A percentile compares a stretch with the other conserved stretches of the same genome.
Evolutionary conservation across 2,888 invertebrate genomes (phyloP).

Genomic region (Apamea crenata): DNA sequence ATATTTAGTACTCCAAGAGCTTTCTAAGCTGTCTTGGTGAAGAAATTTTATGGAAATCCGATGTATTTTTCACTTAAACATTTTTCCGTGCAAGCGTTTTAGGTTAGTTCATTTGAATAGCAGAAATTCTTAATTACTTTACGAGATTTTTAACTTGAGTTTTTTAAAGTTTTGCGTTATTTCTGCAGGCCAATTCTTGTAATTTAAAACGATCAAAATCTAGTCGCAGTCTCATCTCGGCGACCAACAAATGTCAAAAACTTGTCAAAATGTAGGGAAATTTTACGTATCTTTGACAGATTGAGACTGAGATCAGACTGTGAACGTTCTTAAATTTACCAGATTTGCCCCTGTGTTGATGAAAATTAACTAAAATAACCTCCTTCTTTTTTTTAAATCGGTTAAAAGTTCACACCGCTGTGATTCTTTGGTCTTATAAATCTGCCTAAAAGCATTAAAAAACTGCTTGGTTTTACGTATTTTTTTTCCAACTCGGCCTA

Average conservation of each 20-base stretch:
- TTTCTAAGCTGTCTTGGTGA: slow-evolving; percentile 39
- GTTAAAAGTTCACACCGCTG: background rate
- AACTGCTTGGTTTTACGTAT: background rate
- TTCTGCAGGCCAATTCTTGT: too few species aligned
- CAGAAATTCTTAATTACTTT: background rate
- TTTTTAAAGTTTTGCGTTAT: background rate
- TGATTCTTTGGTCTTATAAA: background rate
- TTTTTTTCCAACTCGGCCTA: background rate
- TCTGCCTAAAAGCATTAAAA: background rate
- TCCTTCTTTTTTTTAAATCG: too few species aligned
- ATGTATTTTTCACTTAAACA: slow-evolving; percentile 42
- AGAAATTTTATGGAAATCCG: slow-evolving; percentile 50
- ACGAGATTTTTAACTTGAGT: background rate
- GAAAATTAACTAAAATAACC: background rate
- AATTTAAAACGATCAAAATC: too few species aligned
- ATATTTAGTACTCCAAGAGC: slow-evolving; percentile 59
- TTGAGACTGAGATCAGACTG: too few species aligned
- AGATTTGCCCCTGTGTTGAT: too few species aligned
- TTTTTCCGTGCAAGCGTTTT: slow-evolving; percentile 20
- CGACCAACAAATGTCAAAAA: too few species aligned
- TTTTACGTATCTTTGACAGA: too few species aligned
- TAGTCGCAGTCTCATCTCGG: too few species aligned
- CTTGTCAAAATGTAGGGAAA: too few species aligned
- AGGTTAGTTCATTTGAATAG: slow-evolving; percentile 22
- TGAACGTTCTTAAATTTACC: too few species aligned